These are phyloP conservation scores for Sminthurinus aureus DNA, from an alignment of 2,888 invertebrate species.

Conservation along the genomic window DNA sequence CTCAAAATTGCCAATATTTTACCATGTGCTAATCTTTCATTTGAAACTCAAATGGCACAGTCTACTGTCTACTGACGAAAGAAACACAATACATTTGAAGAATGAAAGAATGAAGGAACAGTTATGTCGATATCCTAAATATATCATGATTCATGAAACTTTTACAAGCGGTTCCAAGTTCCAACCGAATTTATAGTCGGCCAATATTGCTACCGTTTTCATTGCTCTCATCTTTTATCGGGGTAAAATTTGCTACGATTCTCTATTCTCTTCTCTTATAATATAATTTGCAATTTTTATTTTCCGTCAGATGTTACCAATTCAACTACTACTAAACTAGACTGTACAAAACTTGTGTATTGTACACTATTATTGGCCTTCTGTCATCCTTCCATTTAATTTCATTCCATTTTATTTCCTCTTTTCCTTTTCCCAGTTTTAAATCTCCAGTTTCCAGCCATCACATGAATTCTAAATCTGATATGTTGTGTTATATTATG, in stretches of 20 bases:
- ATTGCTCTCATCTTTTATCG: not conserved
- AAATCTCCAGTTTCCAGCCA: not conserved
- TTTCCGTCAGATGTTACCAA: not conserved
- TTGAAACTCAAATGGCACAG: not conserved
- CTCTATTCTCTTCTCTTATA: not conserved
- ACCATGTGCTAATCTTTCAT: slow-evolving; percentile 34
- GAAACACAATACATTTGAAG: not conserved
- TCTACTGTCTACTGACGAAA: not conserved
- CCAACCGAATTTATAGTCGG: not conserved
- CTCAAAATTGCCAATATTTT: slow-evolving; percentile 23
- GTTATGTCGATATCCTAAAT: not conserved
- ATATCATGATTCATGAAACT: not conserved
- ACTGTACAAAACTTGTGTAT: too few relatives aligned
- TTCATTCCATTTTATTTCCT: not conserved
- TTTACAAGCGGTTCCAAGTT: not conserved
- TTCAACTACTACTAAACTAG: not conserved
- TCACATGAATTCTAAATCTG: not conserved
- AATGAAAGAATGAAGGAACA: not conserved
- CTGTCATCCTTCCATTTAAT: not conserved
- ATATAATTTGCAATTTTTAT: slow-evolving; percentile 1
- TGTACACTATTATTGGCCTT: not conserved
- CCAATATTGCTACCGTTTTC: not conserved
- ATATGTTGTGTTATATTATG: too few relatives aligned
- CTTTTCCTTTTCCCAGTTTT: not conserved
- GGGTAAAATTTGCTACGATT: not conserved